Base-by-base conservation (phyloP, 2,797 vertebrate genomes). In the Tokudaia muenninki region DNA sequence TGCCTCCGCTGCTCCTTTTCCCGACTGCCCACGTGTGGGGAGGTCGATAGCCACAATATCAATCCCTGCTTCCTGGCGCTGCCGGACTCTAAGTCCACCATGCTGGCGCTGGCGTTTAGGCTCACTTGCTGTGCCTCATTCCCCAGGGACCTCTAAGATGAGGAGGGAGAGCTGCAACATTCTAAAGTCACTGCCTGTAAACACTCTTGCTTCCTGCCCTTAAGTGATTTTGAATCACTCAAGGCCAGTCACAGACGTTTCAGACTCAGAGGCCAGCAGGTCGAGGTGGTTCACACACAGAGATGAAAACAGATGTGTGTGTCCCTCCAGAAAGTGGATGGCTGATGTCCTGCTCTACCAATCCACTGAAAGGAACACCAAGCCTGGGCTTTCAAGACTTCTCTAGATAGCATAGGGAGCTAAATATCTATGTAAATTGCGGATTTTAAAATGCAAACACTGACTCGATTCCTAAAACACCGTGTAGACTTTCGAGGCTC, bases 361-460 rank as follows among this genome's bases (percentile, higher is more conserved):
- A 16, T 17, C 19, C 92, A 2, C 75, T 21, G 47, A 90, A 84
- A 94, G 87, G 26, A 83, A 59, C 47, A 65, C 2, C 6, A 82
- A 88, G n/a, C 14, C 2, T n/a, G n/a, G 9, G 31, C 81, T 94
- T 83, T 72, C 21, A 74, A 90, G 50, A 34, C 79, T 87, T 84
- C 89, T 37, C 80, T 88, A 82, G 57, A 80, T 55, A 92, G 55
- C 12, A 50, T 14, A 44, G 21, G 47, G 47, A 70, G 72, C 59
- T 96, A 34, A 90, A 90, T 95, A 81, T 94, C 79, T 97, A 65
- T 50, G 9, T 82, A 26, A 92, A 21, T 4, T 50, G 21, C n/a
- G 67, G 41, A 87, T 72, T 82, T 57, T 79, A 90, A 92, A 95
- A 90, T 50, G 31, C 0, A 26, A 21, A 37, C 22, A 22, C 14